Evolutionary conservation across 2,888 invertebrate species (phyloP).

Genomic region (Volucella bombylans): DNA sequence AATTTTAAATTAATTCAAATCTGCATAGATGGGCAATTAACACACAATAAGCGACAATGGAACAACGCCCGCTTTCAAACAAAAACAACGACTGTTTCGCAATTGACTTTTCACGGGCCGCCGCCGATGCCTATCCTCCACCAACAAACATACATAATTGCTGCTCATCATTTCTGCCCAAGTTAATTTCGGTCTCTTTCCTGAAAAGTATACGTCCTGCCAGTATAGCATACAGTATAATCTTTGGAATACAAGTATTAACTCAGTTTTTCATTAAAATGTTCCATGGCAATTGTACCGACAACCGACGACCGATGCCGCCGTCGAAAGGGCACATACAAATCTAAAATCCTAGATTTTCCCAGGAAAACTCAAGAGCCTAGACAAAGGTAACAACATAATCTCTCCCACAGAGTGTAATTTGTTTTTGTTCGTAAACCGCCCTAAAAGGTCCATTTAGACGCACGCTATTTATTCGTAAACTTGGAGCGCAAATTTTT

Average conservation of each 20-base stretch:
- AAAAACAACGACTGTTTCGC: conserved; percentile 2
- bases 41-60: conserved; percentile 31
- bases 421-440: conserved; percentile 48
- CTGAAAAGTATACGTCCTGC: not conserved
- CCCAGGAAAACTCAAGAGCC: conserved; percentile 13
- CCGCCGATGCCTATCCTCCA: not conserved
- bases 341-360: conserved; percentile 42
- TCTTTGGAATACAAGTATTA: conserved; percentile 4
- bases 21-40: conserved; percentile 43
- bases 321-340: not conserved
- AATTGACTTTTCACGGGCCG: not conserved
- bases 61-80: not conserved
- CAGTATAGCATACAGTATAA: not conserved
- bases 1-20: conserved; percentile 31
- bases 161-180: conserved; percentile 1
- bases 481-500: conserved; percentile 34
- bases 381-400: conserved; percentile 48
- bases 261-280: conserved; percentile 16
- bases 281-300: not conserved
- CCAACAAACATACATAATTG: not conserved
- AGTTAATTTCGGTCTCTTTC: conserved; percentile 3
- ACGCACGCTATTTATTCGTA: conserved; percentile 58
- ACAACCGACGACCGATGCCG: not conserved
- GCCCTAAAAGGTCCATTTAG: conserved; percentile 59
- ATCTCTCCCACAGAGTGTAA: conserved; percentile 35